Base-by-base conservation (phyloP, 2,888 invertebrate genomes). In the Horisme vitalbata region DNA sequence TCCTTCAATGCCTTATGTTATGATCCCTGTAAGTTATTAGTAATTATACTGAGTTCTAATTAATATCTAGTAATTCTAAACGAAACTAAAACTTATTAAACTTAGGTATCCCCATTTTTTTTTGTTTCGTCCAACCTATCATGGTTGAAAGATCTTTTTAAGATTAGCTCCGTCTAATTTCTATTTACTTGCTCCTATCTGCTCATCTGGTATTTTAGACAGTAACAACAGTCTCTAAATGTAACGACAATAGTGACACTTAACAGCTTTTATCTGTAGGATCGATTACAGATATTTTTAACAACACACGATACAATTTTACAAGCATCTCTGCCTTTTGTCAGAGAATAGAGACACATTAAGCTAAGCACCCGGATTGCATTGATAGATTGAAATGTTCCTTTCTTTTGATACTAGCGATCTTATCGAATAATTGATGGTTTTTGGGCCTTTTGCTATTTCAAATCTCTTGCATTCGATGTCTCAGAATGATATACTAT, bases 271-370 rank as follows among this genome's bases (percentile, higher is more conserved):
- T 77, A 75, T 77, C 76, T 55, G 41, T 20, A 57, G 54, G 62
- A 79, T 76, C 71, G 53, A 49, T 65, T 56, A 59, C 51, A 61
- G 71, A 75, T 73, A 74, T 68, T 73, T 68, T 63, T 67, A 68
- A 65, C 71, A 69, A 77, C 75, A 79, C 75, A 75, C 60, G 79
- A 83, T 83, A 76, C 71, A n/a, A 71, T 78, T 76, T 71, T 65
- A 75, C 67, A 71, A 69, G 62, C 39, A 39, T 46, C 51, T 62
- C 70, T 75, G 71, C 56, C 64, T 44, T 55, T 75, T 71, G 68
- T 71, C 37, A 45, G 35, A 41, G 31, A 49, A 61, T 51, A 63
- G 50, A 63, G 54, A 24, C 9, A n/a, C n/a, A n/a, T 24, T 24
- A 59, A 57, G 59, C 61, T 61, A 63, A 65, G 63, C 55, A 56